Conservation (phyloP, 2,888 invertebrate species). For the Mylabris sibirica region DNA sequence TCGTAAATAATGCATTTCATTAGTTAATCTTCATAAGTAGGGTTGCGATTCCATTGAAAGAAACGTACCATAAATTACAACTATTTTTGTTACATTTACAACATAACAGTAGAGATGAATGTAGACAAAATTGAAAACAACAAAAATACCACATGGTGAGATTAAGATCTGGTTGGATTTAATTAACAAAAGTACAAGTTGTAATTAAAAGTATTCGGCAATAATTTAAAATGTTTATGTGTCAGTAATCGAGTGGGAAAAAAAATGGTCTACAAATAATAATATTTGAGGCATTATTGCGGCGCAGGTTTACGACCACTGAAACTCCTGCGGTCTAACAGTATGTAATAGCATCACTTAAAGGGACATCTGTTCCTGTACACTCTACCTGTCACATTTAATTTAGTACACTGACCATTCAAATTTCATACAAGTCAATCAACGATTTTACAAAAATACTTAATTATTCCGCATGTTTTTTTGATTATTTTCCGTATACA, state of each 20-base stretch:
- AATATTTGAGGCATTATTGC: constrained; percentile 31
- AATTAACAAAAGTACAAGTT: constrained; percentile 21
- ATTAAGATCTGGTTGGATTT: constrained; percentile 22
- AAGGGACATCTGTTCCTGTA: constrained; percentile 31
- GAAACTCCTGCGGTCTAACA: constrained; percentile 27
- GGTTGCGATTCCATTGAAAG: constrained; percentile 50
- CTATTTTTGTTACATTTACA: constrained; percentile 28
- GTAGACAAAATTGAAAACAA: constrained; percentile 20
- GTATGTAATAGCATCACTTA: constrained; percentile 34
- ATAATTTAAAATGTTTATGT: not conserved
- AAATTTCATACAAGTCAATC: not conserved
- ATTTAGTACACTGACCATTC: not conserved
- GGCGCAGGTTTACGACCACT: constrained; percentile 29
- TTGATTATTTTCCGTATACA: not conserved
- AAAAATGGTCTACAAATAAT: constrained; percentile 23
- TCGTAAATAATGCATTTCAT: constrained; percentile 52
- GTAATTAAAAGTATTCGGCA: not conserved
- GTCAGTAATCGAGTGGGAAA: not conserved
- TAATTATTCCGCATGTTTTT: not conserved
- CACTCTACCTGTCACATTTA: constrained; percentile 9
- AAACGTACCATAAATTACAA: constrained; percentile 48
- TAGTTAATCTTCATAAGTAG: constrained; percentile 53
- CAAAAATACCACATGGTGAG: constrained; percentile 28
- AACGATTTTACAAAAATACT: not conserved
- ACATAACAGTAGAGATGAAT: not conserved